Conservation (phyloP, 2,797 vertebrate species). For the Limnodromus scolopaceus region DNA sequence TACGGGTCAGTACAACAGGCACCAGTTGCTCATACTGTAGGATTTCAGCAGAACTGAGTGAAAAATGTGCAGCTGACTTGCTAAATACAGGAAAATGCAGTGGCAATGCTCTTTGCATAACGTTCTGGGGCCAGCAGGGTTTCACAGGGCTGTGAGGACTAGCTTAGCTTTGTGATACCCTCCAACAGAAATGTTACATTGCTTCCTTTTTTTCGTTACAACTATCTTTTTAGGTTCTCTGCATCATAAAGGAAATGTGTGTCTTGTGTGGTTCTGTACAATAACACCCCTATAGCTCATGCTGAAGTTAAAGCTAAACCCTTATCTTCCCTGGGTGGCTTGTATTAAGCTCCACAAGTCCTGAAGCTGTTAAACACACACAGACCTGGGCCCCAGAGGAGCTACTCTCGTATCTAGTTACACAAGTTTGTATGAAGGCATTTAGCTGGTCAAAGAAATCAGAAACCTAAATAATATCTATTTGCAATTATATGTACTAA, state of each 20-base stretch:
- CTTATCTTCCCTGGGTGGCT: neutral
- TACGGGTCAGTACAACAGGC: neutral
- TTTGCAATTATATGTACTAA: neutral
- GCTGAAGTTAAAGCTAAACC: neutral
- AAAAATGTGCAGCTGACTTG: neutral
- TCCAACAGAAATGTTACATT: neutral
- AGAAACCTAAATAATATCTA: neutral
- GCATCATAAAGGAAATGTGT: neutral
- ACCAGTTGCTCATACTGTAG: neutral
- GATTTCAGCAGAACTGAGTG: neutral
- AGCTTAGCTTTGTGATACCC: neutral
- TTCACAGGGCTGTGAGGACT: neutral
- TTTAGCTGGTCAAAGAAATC: neutral
- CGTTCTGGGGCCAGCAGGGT: rapidly evolving
- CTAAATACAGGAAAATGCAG: neutral
- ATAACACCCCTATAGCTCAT: neutral
- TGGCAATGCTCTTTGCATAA: neutral
- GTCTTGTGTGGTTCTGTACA: neutral
- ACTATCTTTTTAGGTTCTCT: neutral
- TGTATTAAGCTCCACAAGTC: neutral
- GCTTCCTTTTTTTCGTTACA: neutral
- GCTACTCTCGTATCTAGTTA: neutral
- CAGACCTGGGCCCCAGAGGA: neutral
- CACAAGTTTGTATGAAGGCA: neutral
- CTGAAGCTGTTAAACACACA: neutral